A percentile compares a stretch with the other conserved stretches of the same genome.
Conservation (phyloP, 2,113 vertebrate species). For the Falco punctatus region DNA sequence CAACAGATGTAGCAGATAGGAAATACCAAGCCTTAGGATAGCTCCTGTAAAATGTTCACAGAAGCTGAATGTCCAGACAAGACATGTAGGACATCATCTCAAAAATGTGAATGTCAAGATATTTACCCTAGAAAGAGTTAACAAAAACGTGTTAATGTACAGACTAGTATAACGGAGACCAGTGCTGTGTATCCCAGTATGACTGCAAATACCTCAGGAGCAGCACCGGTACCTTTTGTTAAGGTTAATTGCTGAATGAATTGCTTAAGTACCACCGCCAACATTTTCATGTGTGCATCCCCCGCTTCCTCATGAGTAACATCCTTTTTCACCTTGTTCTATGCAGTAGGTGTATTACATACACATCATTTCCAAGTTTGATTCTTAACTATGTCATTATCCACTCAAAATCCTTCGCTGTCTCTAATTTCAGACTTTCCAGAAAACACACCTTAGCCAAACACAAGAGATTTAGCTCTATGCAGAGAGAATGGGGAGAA, state of each 20-base stretch:
- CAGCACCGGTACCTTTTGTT: background rate
- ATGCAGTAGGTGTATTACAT: background rate
- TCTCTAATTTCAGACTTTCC: background rate
- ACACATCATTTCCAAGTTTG: background rate
- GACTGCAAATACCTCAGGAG: background rate
- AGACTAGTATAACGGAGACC: background rate
- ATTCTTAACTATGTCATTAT: background rate
- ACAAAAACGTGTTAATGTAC: background rate
- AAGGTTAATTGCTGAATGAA: background rate
- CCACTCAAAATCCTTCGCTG: background rate
- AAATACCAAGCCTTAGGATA: background rate
- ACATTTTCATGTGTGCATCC: background rate
- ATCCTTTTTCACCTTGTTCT: background rate
- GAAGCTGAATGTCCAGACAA: background rate
- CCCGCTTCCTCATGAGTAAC: background rate
- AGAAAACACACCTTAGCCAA: background rate
- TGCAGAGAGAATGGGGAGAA: background rate
- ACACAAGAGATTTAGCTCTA: background rate
- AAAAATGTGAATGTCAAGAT: background rate
- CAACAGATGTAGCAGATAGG: background rate
- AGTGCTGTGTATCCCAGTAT: rapidly evolving
- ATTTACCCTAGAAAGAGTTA: background rate
- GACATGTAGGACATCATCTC: background rate
- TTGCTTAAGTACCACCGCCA: background rate
- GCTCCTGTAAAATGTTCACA: background rate